Conservation (phyloP, 30 jellyfish, hydroid and myxozoan genomes). For the Aurelia sp. region DNA sequence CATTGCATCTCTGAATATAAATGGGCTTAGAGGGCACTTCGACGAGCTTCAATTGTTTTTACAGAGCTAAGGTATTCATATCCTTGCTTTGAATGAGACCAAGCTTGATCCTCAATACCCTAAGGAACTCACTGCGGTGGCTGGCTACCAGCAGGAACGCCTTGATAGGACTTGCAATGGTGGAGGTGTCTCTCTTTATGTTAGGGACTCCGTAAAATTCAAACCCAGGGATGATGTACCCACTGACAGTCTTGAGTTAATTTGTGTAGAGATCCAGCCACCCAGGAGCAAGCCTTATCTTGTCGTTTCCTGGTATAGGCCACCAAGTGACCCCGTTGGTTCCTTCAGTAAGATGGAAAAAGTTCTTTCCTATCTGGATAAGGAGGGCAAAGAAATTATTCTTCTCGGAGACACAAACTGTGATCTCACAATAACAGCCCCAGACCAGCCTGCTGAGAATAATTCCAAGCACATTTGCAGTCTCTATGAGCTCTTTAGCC, state of each 20-base stretch:
- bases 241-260: not conserved
- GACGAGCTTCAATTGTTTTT: slow-evolving; percentile 15
- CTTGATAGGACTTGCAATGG: not conserved
- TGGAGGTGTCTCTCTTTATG: not conserved
- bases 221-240: not conserved
- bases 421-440: not conserved
- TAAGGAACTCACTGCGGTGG: slow-evolving; percentile 7
- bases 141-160: not conserved
- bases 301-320: too few relatives aligned
- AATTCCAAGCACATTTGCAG: not conserved
- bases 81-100: slow-evolving; percentile 16
- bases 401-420: too few relatives aligned
- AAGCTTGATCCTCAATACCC: slow-evolving; percentile 24
- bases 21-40: slow-evolving; percentile 2
- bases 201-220: not conserved
- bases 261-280: slow-evolving; percentile 4
- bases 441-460: not conserved
- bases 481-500: slow-evolving; percentile 11
- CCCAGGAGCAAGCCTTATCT: not conserved
- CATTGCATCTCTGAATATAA: slow-evolving; percentile 16
- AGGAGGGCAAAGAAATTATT: too few relatives aligned
- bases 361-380: too few relatives aligned
- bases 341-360: too few relatives aligned
- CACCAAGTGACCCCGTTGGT: too few relatives aligned
- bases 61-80: not conserved